These are phyloP conservation scores for Cecropterus lyciades DNA, from an alignment of 1,140 invertebrate genomes.

Conservation along the genomic window DNA sequence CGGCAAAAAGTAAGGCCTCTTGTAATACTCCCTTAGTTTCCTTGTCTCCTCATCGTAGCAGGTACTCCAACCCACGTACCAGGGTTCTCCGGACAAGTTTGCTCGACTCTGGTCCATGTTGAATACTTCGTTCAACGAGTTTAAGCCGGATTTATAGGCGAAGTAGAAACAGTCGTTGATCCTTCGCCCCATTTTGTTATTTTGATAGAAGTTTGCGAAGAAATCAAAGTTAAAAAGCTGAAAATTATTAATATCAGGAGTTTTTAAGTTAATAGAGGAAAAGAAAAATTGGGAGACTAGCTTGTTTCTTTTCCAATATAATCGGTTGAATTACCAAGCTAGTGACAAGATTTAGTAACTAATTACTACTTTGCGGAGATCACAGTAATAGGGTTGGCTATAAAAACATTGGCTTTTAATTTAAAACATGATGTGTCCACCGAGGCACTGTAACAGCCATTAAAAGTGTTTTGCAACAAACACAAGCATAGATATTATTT, in stretches of 20 bases:
- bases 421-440: too few relatives aligned
- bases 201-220: slow-evolving; percentile 90
- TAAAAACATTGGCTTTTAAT: too few relatives aligned
- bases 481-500: neutral
- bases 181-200: slow-evolving; percentile 81
- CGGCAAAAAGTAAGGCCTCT: slow-evolving; percentile 95
- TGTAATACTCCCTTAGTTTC: slow-evolving; percentile 91
- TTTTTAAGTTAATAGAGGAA: too few relatives aligned
- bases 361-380: too few relatives aligned
- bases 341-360: too few relatives aligned
- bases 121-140: slow-evolving; percentile 87
- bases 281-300: too few relatives aligned
- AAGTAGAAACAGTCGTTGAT: slow-evolving; percentile 94
- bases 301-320: too few relatives aligned
- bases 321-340: too few relatives aligned
- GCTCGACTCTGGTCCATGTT: slow-evolving; percentile 90
- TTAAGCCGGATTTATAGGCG: slow-evolving; percentile 95
- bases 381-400: too few relatives aligned
- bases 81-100: slow-evolving; percentile 87
- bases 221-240: slow-evolving; percentile 90
- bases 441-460: too few relatives aligned
- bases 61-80: slow-evolving; percentile 98
- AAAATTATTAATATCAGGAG: slow-evolving; percentile 4
- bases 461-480: too few relatives aligned
- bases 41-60: slow-evolving; percentile 92